A percentile compares a stretch with the other conserved stretches of the same genome.
Conservation (phyloP, 2,797 vertebrate genomes). For the Anguilla megastoma region DNA sequence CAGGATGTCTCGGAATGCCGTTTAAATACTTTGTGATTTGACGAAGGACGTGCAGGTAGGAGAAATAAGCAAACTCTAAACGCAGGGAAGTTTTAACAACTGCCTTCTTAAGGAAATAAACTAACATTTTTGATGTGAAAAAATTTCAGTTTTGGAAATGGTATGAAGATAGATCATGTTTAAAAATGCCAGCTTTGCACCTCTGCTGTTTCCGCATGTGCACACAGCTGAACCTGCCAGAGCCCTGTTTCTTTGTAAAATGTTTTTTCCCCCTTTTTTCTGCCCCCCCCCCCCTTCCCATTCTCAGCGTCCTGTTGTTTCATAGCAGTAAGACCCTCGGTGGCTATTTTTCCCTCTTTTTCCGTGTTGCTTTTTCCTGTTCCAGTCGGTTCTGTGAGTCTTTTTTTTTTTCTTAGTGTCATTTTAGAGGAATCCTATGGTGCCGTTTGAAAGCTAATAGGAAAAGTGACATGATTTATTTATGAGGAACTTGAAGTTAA, state of each 20-base stretch:
- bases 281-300: too few relatives aligned
- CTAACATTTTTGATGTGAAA: not conserved
- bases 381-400: not conserved
- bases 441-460: not conserved
- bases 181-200: not conserved
- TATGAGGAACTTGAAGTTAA: slow-evolving; percentile 26
- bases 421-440: not conserved
- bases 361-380: not conserved
- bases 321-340: not conserved
- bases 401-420: slow-evolving; percentile 9
- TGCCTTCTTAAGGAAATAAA: not conserved
- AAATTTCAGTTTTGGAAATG: not conserved
- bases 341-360: not conserved
- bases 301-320: not conserved
- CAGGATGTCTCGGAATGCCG: not conserved
- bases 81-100: not conserved
- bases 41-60: not conserved
- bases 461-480: slow-evolving; percentile 29
- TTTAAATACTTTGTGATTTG: not conserved
- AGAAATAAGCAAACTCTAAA: not conserved
- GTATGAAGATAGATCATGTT: not conserved
- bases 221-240: not conserved
- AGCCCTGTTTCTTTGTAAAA: not conserved
- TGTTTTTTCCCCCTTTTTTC: not conserved
- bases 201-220: not conserved